Conservation (phyloP, 2,113 vertebrate species). For the Aphelocoma coerulescens region DNA sequence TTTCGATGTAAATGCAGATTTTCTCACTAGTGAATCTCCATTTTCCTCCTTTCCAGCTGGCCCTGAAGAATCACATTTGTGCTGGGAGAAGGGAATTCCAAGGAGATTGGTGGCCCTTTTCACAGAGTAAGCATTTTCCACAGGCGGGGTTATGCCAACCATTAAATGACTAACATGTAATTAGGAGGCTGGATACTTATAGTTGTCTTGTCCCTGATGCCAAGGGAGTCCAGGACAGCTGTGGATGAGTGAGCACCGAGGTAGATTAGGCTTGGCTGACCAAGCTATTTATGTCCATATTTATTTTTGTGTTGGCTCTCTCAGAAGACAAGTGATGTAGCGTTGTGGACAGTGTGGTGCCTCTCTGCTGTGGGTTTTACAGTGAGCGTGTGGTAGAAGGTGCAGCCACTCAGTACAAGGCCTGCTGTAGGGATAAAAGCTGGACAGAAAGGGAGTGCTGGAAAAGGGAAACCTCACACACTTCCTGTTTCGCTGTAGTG, state of each 20-base stretch:
- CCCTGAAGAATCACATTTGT: not conserved
- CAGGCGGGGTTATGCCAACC: slow-evolving; percentile 61
- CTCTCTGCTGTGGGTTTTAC: not conserved
- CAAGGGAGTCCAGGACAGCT: slow-evolving; percentile 29
- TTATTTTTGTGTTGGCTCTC: not conserved
- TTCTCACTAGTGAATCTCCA: not conserved
- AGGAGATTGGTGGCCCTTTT: slow-evolving; percentile 35
- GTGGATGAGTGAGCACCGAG: slow-evolving; percentile 20
- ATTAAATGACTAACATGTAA: slow-evolving; percentile 59
- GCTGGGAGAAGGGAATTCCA: slow-evolving; percentile 46
- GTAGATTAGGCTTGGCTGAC: not conserved
- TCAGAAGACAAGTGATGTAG: not conserved
- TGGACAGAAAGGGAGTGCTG: slow-evolving; percentile 41
- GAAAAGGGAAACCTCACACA: slow-evolving; percentile 5
- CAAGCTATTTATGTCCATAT: not conserved
- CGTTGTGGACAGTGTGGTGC: rapidly evolving
- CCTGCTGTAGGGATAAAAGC: not conserved
- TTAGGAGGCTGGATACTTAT: slow-evolving; percentile 63
- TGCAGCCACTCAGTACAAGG: not conserved
- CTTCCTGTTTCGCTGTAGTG: slow-evolving; percentile 35
- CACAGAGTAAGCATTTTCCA: slow-evolving; percentile 57
- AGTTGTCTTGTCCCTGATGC: slow-evolving; percentile 53
- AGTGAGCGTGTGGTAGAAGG: not conserved
- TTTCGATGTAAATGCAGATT: not conserved
- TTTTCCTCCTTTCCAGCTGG: not conserved